Base-by-base conservation (phyloP, 37 sponge, comb jelly and placozoan genomes). In the Mnemiopsis leidyi region DNA sequence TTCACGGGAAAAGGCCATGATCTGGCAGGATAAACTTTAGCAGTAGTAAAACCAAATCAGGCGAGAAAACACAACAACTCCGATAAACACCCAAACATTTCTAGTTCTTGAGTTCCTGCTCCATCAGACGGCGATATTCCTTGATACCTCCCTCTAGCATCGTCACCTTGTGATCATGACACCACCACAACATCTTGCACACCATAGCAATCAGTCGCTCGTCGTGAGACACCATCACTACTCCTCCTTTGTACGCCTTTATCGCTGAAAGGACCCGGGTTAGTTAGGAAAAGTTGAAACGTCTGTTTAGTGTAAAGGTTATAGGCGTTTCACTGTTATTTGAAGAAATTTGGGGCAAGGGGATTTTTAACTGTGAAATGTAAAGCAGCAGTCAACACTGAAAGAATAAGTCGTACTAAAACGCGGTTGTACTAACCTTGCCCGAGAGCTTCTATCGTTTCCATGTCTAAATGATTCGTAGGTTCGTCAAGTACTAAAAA, bases 401-500 rank as follows among this genome's bases (percentile, higher is more conserved):
- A 13, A 67, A 67, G 20, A 67, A 67, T 67, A 67, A 13, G 68
- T 13, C 68, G 18, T 67, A 20, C 68, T 67, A 67, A 20, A 67
- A 13, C 13, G 20, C n/a, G n/a, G n/a, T 71, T n/a, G 3, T 23
- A 77, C 90, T 13, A 20, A 85, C 90, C 90, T 0, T 1, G 94
- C 24, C 92, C 96, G 33, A 96, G 83, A 25, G 97, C 97, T 35
- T 95, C 96, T 0, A 95, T 96, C 23, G 95, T 97, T 92, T 97
- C 97, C 69, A 97, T 85, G 69, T 97, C 97, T 68, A 97, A 73
- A 77, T 97, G 97, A 88, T 97, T 97, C 31, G 97, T 97, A 29
- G 97, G 97, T 83, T 97, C 97, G 93, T 97, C 96, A 38, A 96
- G 92, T 24, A 96, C 95, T 30, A 97, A 36, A 83, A 96, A 93